phyloP scores from a whole-genome alignment of 2,797 vertebrate species.

The Squalus acanthias region DNA sequence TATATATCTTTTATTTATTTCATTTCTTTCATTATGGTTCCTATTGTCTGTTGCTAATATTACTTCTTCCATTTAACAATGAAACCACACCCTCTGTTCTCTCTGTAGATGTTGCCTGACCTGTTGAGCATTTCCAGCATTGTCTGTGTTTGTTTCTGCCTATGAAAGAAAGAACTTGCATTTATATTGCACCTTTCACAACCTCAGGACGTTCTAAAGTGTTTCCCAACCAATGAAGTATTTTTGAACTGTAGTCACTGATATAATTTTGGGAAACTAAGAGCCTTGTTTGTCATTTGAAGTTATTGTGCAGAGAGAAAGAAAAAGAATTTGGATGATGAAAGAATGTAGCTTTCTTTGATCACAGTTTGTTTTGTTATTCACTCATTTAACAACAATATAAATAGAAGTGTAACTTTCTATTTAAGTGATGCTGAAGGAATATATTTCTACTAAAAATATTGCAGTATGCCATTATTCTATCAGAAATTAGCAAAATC shows the following conservation, averaged over 20 bases:
- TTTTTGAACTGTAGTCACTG: neutral
- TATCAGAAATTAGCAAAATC: neutral
- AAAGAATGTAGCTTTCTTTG: neutral
- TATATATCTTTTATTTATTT: too few relatives aligned
- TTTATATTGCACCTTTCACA: neutral
- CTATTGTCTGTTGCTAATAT: too few relatives aligned
- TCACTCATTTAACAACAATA: neutral
- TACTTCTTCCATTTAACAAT: too few relatives aligned
- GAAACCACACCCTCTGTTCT: neutral
- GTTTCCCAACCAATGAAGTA: neutral
- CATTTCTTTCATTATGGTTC: too few relatives aligned
- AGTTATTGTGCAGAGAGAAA: neutral
- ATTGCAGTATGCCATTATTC: neutral
- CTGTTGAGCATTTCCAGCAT: neutral
- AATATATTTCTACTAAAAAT: neutral
- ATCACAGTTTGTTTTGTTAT: neutral
- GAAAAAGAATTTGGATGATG: neutral
- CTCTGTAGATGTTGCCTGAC: neutral
- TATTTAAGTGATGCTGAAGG: neutral
- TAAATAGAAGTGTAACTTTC: neutral
- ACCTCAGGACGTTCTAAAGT: neutral
- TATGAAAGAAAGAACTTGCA: neutral
- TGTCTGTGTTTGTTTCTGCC: neutral
- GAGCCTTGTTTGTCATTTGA: neutral
- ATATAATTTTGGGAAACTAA: neutral